Evolutionary conservation across 2,797 vertebrate species (phyloP).

Genomic region (Glyptemys insculpta): DNA sequence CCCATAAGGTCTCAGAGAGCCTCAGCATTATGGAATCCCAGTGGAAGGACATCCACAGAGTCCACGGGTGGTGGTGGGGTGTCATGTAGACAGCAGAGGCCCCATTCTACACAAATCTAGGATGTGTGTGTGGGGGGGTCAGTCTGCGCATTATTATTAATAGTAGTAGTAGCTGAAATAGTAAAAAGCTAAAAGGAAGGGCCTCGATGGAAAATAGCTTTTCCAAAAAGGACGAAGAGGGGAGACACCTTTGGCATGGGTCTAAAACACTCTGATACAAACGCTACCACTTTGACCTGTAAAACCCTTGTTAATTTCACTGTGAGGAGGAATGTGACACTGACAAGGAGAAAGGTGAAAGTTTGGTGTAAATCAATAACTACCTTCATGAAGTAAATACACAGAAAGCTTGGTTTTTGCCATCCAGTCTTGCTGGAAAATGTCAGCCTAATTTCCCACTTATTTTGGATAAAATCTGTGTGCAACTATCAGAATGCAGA

Average conservation of each 20-base stretch:
- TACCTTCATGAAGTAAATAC: neutral
- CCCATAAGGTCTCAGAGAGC: neutral
- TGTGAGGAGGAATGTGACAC: neutral
- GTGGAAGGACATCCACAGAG: neutral
- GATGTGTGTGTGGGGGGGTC: neutral
- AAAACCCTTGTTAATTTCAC: neutral
- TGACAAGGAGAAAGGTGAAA: neutral
- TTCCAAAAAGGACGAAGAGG: neutral
- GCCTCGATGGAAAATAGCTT: neutral
- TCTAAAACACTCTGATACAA: neutral
- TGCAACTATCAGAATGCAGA: neutral
- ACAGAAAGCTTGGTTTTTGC: rapidly evolving
- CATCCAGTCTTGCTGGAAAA: neutral
- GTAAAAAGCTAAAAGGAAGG: neutral
- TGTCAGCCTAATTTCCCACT: rapidly evolving
- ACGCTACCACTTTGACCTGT: neutral
- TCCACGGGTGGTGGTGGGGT: neutral
- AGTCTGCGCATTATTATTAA: neutral
- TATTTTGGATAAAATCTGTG: neutral
- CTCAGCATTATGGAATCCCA: neutral
- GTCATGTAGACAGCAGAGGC: neutral
- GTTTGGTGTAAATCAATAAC: neutral
- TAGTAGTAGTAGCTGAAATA: neutral
- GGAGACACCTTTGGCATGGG: neutral
- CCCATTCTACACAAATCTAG: neutral